Conservation (phyloP, 2,797 vertebrate species). For the Artibeus lituratus region DNA sequence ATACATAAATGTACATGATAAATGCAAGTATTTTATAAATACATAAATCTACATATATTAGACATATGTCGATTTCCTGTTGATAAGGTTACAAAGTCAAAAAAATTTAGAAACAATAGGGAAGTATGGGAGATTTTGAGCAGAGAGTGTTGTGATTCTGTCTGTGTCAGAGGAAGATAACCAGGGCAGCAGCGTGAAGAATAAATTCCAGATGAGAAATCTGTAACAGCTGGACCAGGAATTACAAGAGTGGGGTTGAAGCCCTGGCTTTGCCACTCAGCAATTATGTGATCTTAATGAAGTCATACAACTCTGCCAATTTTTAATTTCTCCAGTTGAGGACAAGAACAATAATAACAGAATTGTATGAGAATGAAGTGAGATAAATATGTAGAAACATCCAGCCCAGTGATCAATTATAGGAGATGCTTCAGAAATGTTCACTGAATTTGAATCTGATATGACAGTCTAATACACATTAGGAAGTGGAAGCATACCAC, state of each 20-base stretch:
- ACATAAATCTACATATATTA: not conserved
- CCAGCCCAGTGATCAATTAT: not conserved
- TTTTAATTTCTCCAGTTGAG: not conserved
- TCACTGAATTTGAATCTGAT: not conserved
- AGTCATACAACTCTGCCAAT: not conserved
- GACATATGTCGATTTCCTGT: not conserved
- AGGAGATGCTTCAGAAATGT: not conserved
- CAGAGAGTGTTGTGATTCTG: not conserved
- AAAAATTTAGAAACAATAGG: not conserved
- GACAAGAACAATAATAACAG: not conserved
- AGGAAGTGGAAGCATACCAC: not conserved
- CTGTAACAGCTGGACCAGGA: not conserved
- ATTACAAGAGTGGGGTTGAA: not conserved
- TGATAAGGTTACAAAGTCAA: not conserved
- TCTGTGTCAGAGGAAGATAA: not conserved
- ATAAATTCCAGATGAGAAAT: not conserved
- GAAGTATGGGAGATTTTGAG: not conserved
- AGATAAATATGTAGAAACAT: not conserved
- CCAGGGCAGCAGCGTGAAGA: not conserved
- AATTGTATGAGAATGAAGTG: not conserved
- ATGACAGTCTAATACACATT: not conserved
- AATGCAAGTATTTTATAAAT: not conserved
- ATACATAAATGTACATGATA: not conserved
- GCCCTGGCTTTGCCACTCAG: not conserved
- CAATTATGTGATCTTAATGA: not conserved